Percentiles rank a stretch among this genome's conserved stretches.
phyloP scores from a whole-genome alignment of 2,797 vertebrate genomes.

The Spondyliosoma cantharus region DNA sequence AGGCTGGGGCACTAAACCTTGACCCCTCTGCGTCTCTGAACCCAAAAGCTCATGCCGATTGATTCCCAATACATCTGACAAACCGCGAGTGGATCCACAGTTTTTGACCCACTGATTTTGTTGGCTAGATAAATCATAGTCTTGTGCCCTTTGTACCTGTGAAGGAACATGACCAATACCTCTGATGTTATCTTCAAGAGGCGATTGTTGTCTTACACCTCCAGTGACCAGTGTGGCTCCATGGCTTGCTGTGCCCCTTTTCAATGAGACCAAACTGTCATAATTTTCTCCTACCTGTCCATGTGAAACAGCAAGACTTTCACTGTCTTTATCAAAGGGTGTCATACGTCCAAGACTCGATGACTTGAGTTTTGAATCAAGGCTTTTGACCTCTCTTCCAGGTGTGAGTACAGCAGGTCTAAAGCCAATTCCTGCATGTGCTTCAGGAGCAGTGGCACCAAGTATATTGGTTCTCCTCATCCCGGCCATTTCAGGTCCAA shows the following conservation, averaged over 20 bases:
- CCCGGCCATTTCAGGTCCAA: conserved; percentile 33
- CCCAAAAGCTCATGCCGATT: conserved; percentile 34
- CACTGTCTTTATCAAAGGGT: conserved; percentile 32
- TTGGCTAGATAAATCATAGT: conserved; percentile 15
- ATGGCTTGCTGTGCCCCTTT: conserved; percentile 5
- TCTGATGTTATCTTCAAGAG: conserved; percentile 43
- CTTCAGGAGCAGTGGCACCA: conserved; percentile 34
- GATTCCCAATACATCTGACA: conserved; percentile 30
- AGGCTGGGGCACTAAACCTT: conserved; percentile 16
- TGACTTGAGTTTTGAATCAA: conserved; percentile 27
- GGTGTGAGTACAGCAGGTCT: conserved; percentile 5
- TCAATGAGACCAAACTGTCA: conserved; percentile 17
- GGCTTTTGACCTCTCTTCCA: conserved; percentile 39
- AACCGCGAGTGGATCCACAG: conserved; percentile 38
- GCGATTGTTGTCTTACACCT: conserved; percentile 26
- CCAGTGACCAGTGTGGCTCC: conserved; percentile 31
- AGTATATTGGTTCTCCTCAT: conserved; percentile 21
- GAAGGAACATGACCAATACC: conserved; percentile 11
- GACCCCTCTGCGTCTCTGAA: conserved; percentile 43
- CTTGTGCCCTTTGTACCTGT: conserved; percentile 32
- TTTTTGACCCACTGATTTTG: conserved; percentile 40
- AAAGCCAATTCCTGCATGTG: conserved; percentile 23
- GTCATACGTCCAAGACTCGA: conserved; percentile 31
- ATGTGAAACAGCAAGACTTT: conserved; percentile 34
- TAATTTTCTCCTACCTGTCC: conserved; percentile 20